Percentiles rank a stretch among this genome's conserved stretches.
These are phyloP conservation scores for Nineta flava DNA, from an alignment of 2,888 invertebrate genomes.

Conservation along the genomic window DNA sequence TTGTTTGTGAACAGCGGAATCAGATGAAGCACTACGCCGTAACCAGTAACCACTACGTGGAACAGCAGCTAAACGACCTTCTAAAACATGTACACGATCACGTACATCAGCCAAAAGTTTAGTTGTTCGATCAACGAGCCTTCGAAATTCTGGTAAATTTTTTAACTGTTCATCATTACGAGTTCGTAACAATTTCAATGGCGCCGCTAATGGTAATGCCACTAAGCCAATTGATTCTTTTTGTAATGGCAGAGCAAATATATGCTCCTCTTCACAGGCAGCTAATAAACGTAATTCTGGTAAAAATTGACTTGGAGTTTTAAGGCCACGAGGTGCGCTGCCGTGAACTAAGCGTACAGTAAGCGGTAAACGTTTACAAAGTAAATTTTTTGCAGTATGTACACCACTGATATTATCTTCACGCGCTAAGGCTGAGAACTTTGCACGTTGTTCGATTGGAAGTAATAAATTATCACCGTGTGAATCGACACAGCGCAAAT, in stretches of 20 bases:
- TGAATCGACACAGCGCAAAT: slow-evolving; percentile 72
- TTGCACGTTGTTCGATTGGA: slow-evolving; percentile 73
- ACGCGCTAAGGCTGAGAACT: slow-evolving; percentile 82
- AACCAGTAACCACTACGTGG: slow-evolving; percentile 53
- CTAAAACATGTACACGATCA: slow-evolving; percentile 65
- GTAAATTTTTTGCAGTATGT: slow-evolving; percentile 74
- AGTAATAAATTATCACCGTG: slow-evolving; percentile 72
- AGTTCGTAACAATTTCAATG: slow-evolving; percentile 67
- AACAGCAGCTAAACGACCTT: slow-evolving; percentile 45
- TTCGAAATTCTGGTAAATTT: slow-evolving; percentile 45
- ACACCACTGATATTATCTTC: slow-evolving; percentile 91
- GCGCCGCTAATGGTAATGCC: slow-evolving; percentile 71
- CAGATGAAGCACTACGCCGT: slow-evolving; percentile 62
- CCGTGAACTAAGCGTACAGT: slow-evolving; percentile 87
- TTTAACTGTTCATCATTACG: slow-evolving; percentile 68
- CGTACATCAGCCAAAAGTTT: slow-evolving; percentile 59
- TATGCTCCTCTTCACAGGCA: slow-evolving; percentile 72
- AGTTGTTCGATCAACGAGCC: slow-evolving; percentile 62
- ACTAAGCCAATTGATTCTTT: slow-evolving; percentile 63
- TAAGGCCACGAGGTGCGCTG: slow-evolving; percentile 67
- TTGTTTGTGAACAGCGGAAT: slow-evolving; percentile 37
- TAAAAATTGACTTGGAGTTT: slow-evolving; percentile 66
- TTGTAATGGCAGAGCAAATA: slow-evolving; percentile 69
- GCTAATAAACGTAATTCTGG: slow-evolving; percentile 71
- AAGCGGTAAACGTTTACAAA: slow-evolving; percentile 80